These are phyloP conservation scores for Lasius platythorax DNA, from an alignment of 2,888 invertebrate species.

Conservation along the genomic window DNA sequence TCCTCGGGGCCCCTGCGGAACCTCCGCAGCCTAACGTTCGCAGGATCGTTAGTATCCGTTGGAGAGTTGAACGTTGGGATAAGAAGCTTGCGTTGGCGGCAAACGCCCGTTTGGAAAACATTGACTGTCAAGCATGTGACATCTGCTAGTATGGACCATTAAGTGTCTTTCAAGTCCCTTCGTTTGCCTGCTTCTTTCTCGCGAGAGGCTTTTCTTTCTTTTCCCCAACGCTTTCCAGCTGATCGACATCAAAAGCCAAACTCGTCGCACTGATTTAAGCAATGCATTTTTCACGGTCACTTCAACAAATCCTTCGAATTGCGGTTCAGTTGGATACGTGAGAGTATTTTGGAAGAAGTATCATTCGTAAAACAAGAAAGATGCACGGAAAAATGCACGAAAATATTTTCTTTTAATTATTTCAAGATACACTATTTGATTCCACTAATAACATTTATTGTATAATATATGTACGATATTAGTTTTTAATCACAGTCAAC, in stretches of 20 bases:
- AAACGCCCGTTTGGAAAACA: slow-evolving; percentile 84
- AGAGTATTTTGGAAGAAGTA: background rate
- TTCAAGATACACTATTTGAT: background rate
- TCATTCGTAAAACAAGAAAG: background rate
- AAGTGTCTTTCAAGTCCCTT: slow-evolving; percentile 71
- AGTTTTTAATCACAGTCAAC: background rate
- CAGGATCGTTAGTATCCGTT: slow-evolving; percentile 81
- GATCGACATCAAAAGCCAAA: slow-evolving; percentile 49
- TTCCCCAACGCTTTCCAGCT: slow-evolving; percentile 48
- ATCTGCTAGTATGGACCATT: slow-evolving; percentile 75
- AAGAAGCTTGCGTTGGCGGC: slow-evolving; percentile 83
- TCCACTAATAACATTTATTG: background rate
- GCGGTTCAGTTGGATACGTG: background rate
- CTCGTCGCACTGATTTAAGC: slow-evolving; percentile 19
- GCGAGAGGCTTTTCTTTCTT: slow-evolving; percentile 49
- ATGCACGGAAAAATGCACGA: background rate
- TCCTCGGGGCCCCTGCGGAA: slow-evolving; percentile 66
- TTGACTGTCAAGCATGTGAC: slow-evolving; percentile 78
- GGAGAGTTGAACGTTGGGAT: slow-evolving; percentile 85
- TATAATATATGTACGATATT: background rate
- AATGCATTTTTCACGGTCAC: slow-evolving; percentile 18
- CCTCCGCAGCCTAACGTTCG: slow-evolving; percentile 77
- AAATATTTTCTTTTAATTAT: background rate
- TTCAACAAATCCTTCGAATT: slow-evolving; percentile 1
- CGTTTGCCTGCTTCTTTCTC: slow-evolving; percentile 26